phyloP scores from a whole-genome alignment of 2,113 vertebrate species.

The Brachyistius frenatus region DNA sequence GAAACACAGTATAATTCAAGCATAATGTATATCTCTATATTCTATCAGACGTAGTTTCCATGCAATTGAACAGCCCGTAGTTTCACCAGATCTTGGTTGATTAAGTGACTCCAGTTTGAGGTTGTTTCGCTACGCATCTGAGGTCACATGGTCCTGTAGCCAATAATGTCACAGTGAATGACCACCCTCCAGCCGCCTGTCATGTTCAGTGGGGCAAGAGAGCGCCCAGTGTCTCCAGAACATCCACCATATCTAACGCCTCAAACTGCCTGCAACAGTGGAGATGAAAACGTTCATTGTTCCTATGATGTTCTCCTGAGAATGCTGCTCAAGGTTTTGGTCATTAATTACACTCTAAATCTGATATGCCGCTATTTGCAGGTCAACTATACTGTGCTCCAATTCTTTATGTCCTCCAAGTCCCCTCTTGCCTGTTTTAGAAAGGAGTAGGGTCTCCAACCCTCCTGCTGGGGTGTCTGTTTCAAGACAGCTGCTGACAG shows the following conservation, averaged over 20 bases:
- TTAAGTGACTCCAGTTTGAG: slow-evolving; percentile 28
- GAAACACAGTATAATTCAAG: background rate
- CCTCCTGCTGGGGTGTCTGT: slow-evolving; percentile 74
- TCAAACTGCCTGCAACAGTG: background rate
- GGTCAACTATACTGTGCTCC: slow-evolving; percentile 9
- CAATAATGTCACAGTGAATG: slow-evolving; percentile 52
- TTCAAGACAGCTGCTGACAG: slow-evolving; percentile 83
- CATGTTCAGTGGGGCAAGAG: slow-evolving; percentile 40
- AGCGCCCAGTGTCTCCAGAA: slow-evolving; percentile 37
- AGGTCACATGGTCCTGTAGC: slow-evolving; percentile 52
- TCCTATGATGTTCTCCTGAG: background rate
- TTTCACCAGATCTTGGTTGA: slow-evolving; percentile 47
- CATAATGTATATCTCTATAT: background rate
- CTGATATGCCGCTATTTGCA: background rate
- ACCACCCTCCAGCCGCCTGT: slow-evolving; percentile 48
- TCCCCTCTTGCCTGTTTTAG: slow-evolving; percentile 75
- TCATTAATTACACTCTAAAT: background rate
- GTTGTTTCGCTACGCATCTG: slow-evolving; percentile 18
- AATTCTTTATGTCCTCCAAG: slow-evolving; percentile 69
- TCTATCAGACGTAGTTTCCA: slow-evolving; percentile 15
- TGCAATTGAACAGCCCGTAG: slow-evolving; percentile 42
- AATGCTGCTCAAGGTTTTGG: background rate
- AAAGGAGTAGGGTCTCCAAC: slow-evolving; percentile 65
- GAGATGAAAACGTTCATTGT: background rate
- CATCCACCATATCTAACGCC: slow-evolving; percentile 10